Percentiles rank a stretch among this genome's conserved stretches.
Evolutionary conservation across 2,888 invertebrate species (phyloP).

Genomic region (Malachius bipustulatus): DNA sequence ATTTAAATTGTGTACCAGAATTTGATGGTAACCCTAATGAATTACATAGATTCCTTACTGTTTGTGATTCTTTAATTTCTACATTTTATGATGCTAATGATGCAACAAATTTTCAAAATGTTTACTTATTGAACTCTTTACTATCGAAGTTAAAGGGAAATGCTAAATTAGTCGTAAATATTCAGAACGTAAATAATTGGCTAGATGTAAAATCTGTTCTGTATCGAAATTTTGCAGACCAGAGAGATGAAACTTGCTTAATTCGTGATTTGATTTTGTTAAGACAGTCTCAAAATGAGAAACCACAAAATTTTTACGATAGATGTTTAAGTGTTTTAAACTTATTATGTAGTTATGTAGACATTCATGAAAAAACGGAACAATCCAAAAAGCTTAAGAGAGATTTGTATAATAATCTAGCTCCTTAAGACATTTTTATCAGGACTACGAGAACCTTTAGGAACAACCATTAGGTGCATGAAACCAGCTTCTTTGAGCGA

Average conservation of each 20-base stretch:
- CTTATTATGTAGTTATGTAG: background rate
- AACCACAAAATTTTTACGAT: constrained; percentile 3
- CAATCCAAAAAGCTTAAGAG: constrained; percentile 6
- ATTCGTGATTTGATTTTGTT: too few species aligned
- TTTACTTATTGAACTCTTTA: constrained; percentile 1
- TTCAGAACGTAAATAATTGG: background rate
- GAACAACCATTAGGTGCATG: constrained; percentile 9
- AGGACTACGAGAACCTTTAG: constrained; percentile 10
- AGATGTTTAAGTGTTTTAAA: background rate
- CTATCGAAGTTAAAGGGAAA: too few species aligned
- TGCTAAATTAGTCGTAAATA: background rate
- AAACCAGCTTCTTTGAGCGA: constrained; percentile 2
- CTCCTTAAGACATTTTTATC: constrained; percentile 9
- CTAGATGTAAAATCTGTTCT: background rate
- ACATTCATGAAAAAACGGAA: background rate
- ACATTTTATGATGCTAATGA: background rate
- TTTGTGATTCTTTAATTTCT: background rate
- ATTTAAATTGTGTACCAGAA: background rate
- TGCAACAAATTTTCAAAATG: constrained; percentile 3
- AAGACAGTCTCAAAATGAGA: too few species aligned
- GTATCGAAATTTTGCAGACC: constrained; percentile 4
- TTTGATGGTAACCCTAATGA: constrained; percentile 5
- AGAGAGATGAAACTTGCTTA: constrained; percentile 4
- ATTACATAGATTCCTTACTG: constrained; percentile 3
- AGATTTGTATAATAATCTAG: constrained; percentile 7